These are phyloP conservation scores for Dermatemys mawii DNA, from an alignment of 2,113 vertebrate genomes.

Conservation along the genomic window DNA sequence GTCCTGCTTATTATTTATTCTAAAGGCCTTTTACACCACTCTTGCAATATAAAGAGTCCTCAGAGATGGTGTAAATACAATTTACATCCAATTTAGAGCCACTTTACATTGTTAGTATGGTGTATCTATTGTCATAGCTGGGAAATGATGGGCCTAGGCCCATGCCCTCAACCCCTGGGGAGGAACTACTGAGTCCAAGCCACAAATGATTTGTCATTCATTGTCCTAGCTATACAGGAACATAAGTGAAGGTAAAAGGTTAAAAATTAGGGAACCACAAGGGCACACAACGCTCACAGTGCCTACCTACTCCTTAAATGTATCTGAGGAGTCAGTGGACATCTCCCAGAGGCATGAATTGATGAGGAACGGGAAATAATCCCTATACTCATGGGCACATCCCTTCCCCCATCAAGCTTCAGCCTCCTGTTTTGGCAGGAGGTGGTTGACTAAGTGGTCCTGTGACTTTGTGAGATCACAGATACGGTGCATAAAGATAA, in stretches of 20 bases:
- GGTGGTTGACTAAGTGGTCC: background rate
- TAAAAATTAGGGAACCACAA: background rate
- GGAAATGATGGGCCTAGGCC: background rate
- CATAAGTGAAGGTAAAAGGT: background rate
- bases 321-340: background rate
- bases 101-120: background rate
- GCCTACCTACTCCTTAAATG: background rate
- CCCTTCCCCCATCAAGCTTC: background rate
- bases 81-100: background rate
- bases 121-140: background rate
- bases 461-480: background rate
- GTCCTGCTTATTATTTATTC: background rate
- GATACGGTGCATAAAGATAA: background rate
- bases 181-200: background rate
- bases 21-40: conserved; percentile 3
- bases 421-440: background rate
- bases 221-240: background rate
- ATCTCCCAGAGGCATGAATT: background rate
- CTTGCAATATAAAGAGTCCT: conserved; percentile 18
- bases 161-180: background rate
- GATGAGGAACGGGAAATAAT: background rate
- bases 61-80: background rate
- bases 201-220: background rate
- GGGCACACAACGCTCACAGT: background rate
- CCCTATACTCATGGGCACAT: background rate